Base-by-base conservation (phyloP, 1,140 invertebrate genomes). In the Arion vulgaris region DNA sequence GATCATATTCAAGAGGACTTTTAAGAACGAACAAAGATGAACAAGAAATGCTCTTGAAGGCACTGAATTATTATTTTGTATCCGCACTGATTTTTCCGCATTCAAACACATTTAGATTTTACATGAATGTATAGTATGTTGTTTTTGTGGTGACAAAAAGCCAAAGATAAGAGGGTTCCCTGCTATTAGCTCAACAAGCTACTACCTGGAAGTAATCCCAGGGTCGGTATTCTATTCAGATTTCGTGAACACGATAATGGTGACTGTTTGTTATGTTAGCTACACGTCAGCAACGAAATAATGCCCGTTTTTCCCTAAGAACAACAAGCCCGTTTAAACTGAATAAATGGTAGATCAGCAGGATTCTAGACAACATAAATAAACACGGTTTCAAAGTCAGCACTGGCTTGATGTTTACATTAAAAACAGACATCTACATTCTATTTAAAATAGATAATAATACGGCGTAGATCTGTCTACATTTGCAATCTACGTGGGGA, bases 361-460 rank as follows among this genome's bases (percentile, higher is more conserved):
- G 1, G 32, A 5, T 66, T 66, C 2, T 66, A 5, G 17, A 66
- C 7, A 66, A 32, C n/a, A n/a, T 32, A 32, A 66, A 66, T 28
- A 66, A 28, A 32, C 62, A 7, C 2, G 28, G n/a, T 23, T 28
- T 28, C 28, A 28, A 32, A 28, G 2, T 7, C 1, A 66, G 1
- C n/a, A 28, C 5, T 34, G 62, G 26, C 19, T 23, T 34, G 17
- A n/a, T 57, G 62, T 66, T 66, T 66, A 17, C 32, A 32, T 32
- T 32, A 28, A 66, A 66, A 66, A 66, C 62, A 66, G 2, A 32
- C 28, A 66, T 66, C 62, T 66, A 66, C 62, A 32, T 66, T 66
- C 62, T 28, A 17, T 66, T 34, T 32, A 28, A 66, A 66, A 32
- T n/a, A n/a, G n/a, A n/a, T n/a, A n/a, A n/a, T n/a, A n/a, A n/a